phyloP scores from a whole-genome alignment of 2,113 vertebrate genomes.

The Cheilinus undulatus region DNA sequence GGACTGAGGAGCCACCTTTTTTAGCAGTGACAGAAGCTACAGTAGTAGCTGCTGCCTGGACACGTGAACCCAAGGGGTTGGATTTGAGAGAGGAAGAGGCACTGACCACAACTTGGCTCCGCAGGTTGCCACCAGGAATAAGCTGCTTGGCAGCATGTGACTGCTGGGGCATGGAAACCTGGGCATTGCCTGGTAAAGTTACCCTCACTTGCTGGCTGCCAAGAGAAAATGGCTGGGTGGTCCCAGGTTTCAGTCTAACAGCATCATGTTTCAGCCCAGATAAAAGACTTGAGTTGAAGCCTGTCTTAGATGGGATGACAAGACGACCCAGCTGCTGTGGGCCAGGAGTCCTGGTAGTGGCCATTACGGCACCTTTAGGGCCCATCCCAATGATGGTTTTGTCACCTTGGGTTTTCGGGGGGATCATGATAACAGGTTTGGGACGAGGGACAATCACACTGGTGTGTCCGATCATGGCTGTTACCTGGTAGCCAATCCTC shows the following conservation, averaged over 20 bases:
- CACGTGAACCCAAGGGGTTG: conserved; percentile 85
- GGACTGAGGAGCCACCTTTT: conserved; percentile 79
- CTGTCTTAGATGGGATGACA: conserved; percentile 90
- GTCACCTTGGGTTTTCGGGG: conserved; percentile 90
- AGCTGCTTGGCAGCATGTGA: conserved; percentile 93
- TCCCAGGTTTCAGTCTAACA: conserved; percentile 88
- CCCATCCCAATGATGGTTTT: conserved; percentile 92
- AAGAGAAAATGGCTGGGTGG: conserved; percentile 83
- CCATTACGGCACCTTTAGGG: conserved; percentile 89
- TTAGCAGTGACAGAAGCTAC: conserved; percentile 82
- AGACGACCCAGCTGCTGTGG: conserved; percentile 92
- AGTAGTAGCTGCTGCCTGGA: conserved; percentile 86
- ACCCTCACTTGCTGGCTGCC: conserved; percentile 89
- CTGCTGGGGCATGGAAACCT: conserved; percentile 92
- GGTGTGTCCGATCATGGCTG: conserved; percentile 98
- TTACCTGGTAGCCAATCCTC: conserved; percentile 97
- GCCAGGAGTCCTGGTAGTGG: conserved; percentile 85
- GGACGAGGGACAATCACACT: conserved; percentile 95
- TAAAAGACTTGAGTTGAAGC: conserved; percentile 90
- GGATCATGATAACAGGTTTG: conserved; percentile 92
- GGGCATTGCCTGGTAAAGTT: conserved; percentile 86
- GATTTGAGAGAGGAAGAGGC: conserved; percentile 87
- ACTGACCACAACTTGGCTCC: conserved; percentile 83
- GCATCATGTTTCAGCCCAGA: conserved; percentile 89
- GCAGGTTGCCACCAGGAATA: conserved; percentile 87